phyloP scores from a whole-genome alignment of 2,888 invertebrate genomes.

The Drosophila incognita region DNA sequence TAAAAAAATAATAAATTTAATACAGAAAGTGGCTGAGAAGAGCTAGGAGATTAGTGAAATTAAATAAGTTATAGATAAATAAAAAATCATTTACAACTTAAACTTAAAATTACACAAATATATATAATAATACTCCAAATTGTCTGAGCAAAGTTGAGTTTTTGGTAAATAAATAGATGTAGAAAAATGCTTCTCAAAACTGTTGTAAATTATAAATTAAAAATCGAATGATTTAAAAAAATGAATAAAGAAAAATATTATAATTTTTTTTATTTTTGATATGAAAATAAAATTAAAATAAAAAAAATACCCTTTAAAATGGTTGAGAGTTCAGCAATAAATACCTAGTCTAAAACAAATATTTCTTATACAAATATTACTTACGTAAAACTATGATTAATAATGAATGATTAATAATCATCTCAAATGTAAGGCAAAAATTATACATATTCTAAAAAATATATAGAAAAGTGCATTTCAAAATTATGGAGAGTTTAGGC shows the following conservation, averaged over 20 bases:
- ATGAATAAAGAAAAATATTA: too few relatives aligned
- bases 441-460: too few relatives aligned
- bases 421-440: too few relatives aligned
- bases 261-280: too few relatives aligned
- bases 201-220: too few relatives aligned
- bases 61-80: background rate
- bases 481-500: background rate
- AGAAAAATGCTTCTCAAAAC: too few relatives aligned
- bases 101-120: background rate
- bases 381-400: background rate
- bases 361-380: background rate
- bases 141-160: too few relatives aligned
- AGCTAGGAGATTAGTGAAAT: background rate
- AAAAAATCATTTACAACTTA: background rate
- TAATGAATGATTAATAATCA: background rate
- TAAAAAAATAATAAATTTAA: fast-evolving
- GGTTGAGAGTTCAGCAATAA: background rate
- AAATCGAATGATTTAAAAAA: too few relatives aligned
- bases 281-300: background rate
- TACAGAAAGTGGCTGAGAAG: too few relatives aligned
- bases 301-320: background rate
- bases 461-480: background rate
- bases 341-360: background rate
- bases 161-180: too few relatives aligned
- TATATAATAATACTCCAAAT: too few relatives aligned